Percentiles rank a stretch among this genome's conserved stretches.
Evolutionary conservation across 37 sponge, comb jelly and placozoan species (phyloP).

Genomic region (Cladorhizidae sp.): DNA sequence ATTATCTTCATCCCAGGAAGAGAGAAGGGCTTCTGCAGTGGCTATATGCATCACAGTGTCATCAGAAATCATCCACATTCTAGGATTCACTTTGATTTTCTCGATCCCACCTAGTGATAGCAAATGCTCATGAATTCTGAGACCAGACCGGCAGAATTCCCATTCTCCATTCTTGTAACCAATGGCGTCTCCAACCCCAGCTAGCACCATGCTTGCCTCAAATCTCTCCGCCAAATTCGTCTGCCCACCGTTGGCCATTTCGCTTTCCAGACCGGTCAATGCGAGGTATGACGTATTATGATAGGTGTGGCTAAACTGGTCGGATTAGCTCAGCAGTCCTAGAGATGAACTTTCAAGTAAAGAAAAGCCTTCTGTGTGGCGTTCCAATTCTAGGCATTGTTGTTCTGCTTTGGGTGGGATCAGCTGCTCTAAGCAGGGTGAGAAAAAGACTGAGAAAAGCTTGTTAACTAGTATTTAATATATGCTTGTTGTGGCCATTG

Average conservation of each 20-base stretch:
- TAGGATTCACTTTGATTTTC: slow-evolving; percentile 36
- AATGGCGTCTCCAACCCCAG: slow-evolving; percentile 87
- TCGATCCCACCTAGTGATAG: slow-evolving; percentile 59
- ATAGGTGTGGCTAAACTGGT: no score
- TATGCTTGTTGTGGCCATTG: background rate
- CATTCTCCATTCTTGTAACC: slow-evolving; percentile 85
- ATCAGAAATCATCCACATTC: slow-evolving; percentile 68
- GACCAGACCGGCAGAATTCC: slow-evolving; percentile 77
- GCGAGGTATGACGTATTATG: no score
- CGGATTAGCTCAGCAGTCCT: no score
- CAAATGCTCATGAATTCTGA: slow-evolving; percentile 63
- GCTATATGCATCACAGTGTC: slow-evolving; percentile 90
- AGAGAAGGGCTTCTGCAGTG: slow-evolving; percentile 78
- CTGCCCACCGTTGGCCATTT: background rate
- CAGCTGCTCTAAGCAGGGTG: slow-evolving; percentile 70
- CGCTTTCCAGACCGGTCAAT: background rate
- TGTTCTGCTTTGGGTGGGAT: slow-evolving; percentile 80
- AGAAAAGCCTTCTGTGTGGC: slow-evolving; percentile 38
- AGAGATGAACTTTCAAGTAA: background rate
- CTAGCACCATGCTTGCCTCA: slow-evolving; percentile 72
- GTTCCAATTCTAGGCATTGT: slow-evolving; percentile 59
- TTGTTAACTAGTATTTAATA: background rate
- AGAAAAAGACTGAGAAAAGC: background rate
- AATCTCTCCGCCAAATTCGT: slow-evolving; percentile 19
- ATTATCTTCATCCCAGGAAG: slow-evolving; percentile 43